Conservation (phyloP, 2,797 vertebrate species). For the Sciurus vulgaris region DNA sequence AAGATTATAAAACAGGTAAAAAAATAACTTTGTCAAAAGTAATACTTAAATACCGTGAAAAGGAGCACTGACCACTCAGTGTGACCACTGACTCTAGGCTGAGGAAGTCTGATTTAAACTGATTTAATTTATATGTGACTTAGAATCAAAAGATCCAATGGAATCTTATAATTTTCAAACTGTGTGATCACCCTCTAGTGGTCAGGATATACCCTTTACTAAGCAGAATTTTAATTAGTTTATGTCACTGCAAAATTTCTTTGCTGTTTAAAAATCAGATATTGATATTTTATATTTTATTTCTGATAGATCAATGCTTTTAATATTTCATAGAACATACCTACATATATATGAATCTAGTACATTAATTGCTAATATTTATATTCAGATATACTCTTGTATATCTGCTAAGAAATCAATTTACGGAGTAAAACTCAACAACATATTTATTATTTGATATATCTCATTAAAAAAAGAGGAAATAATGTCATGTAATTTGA, state of each 20-base stretch:
- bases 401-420: slow-evolving; percentile 4
- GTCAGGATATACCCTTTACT: neutral
- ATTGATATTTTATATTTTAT: slow-evolving; percentile 29
- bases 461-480: neutral
- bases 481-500: neutral
- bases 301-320: neutral
- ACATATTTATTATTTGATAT: slow-evolving; percentile 12
- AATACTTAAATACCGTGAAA: neutral
- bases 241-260: slow-evolving; percentile 47
- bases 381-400: neutral
- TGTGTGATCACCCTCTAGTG: slow-evolving; percentile 78
- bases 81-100: neutral
- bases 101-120: neutral
- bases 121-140: neutral
- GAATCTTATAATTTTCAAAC: slow-evolving; percentile 24
- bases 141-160: neutral
- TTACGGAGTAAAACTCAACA: slow-evolving; percentile 13
- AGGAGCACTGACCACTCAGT: neutral
- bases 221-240: neutral
- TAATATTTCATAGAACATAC: neutral
- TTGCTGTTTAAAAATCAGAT: neutral
- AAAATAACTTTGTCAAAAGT: neutral
- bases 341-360: neutral
- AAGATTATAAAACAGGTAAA: too few relatives aligned
- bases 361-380: neutral